A percentile compares a stretch with the other conserved stretches of the same genome.
These are phyloP conservation scores for Archilochus colubris DNA, from an alignment of 2,113 vertebrate species.

Conservation along the genomic window DNA sequence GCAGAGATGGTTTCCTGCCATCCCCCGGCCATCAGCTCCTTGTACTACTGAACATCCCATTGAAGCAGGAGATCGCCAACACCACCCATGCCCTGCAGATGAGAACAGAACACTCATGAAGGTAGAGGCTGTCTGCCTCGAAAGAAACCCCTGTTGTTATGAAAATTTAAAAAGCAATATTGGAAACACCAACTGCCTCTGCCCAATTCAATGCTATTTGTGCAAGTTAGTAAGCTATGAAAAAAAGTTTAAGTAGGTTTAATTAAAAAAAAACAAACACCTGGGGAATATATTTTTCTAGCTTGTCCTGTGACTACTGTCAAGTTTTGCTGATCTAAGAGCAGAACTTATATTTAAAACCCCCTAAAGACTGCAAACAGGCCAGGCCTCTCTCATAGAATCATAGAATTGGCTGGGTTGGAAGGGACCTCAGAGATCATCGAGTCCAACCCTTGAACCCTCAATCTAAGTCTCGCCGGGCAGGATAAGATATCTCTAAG, in stretches of 20 bases:
- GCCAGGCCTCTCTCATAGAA: fast-evolving
- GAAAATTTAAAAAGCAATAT: not conserved
- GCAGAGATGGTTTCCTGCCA: not conserved
- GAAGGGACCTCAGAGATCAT: too few species aligned
- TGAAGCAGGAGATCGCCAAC: not conserved
- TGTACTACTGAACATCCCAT: not conserved
- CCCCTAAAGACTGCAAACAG: fast-evolving
- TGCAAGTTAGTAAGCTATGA: not conserved
- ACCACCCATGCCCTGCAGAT: not conserved
- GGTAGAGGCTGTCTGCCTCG: not conserved
- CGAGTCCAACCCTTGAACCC: too few species aligned
- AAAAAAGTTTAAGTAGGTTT: not conserved
- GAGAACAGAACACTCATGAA: not conserved
- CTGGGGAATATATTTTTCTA: not conserved
- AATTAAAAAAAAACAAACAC: too few species aligned
- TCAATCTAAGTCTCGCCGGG: fast-evolving
- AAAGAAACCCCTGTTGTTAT: not conserved
- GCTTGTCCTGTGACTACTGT: not conserved
- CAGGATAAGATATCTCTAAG: not conserved
- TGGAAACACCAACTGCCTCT: not conserved
- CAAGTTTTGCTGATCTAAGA: not conserved
- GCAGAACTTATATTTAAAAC: not conserved
- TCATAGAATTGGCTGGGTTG: too few species aligned
- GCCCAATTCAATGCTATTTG: fast-evolving
- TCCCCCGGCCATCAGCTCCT: not conserved